phyloP scores from a whole-genome alignment of 1,140 invertebrate species.

The Hydropsyche tenuis region DNA sequence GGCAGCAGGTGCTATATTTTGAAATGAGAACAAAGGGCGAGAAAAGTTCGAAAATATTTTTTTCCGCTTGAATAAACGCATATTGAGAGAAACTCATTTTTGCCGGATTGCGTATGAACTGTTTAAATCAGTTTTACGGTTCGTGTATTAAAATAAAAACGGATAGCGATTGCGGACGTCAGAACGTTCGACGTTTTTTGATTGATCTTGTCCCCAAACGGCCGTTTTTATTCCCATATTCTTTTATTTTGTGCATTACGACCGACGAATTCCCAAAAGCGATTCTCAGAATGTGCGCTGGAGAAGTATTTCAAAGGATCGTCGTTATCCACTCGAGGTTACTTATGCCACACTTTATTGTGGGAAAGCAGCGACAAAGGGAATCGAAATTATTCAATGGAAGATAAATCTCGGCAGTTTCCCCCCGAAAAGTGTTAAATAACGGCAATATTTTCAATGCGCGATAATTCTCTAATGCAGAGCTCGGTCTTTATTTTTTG shows the following conservation, averaged over 20 bases:
- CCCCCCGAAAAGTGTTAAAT: too few relatives aligned
- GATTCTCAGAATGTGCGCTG: slow-evolving; percentile 2
- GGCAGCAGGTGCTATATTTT: background rate
- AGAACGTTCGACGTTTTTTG: background rate
- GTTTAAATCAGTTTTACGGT: too few relatives aligned
- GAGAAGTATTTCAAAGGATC: slow-evolving; percentile 14
- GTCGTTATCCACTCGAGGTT: slow-evolving; percentile 19
- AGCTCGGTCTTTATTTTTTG: background rate
- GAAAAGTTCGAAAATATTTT: background rate
- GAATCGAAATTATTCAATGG: slow-evolving; percentile 1
- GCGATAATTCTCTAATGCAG: background rate
- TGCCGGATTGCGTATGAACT: too few relatives aligned
- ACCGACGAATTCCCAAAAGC: slow-evolving; percentile 2
- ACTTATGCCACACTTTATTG: background rate
- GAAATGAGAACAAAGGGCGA: too few relatives aligned
- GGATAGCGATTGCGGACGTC: background rate
- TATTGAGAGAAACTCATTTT: too few relatives aligned
- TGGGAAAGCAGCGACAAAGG: background rate
- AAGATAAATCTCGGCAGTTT: background rate
- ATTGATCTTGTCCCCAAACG: slow-evolving; percentile 14
- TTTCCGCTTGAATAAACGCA: too few relatives aligned
- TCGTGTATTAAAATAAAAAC: background rate
- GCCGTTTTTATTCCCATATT: slow-evolving; percentile 13
- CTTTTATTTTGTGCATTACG: slow-evolving; percentile 4
- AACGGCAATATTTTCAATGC: too few relatives aligned